Base-by-base conservation (phyloP, 2,888 invertebrate species). In the Strigamia transsilvanica region DNA sequence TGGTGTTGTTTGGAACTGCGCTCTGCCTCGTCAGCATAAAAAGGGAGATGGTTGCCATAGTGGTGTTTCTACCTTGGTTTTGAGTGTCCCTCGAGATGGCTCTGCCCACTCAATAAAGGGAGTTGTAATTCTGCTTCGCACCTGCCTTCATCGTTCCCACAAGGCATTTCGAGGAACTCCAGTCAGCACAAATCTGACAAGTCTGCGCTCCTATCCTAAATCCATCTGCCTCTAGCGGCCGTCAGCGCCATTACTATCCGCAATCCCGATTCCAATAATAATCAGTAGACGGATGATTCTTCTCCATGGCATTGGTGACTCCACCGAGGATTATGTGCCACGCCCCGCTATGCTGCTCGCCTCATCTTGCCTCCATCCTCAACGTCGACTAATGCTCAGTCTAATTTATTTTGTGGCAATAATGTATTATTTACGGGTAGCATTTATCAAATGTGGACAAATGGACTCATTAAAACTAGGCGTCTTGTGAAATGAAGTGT, bases 31-130 rank as follows among this genome's bases (percentile, higher is more conserved):
- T 73, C 73, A 73, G 73, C 73, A 73, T 73, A 73, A 73, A 73
- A 73, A 73, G 73, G 73, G 32, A 73, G 73, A 73, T 73, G 73
- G 73, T 73, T 73, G 73, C 73, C 73, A 73, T 73, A 73, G 73
- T 73, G 73, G 73, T 73, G 73, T 73, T 73, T 73, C 73, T 73
- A 73, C 73, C 73, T 73, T 73, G 73, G 73, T 73, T 73, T 73
- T 73, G 73, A 73, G 73, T 73, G 73, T 73, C 73, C 73, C 73
- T 73, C 73, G 73, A 73, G 73, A 73, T 73, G 73, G 73, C 73
- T 73, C 73, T 73, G 73, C 73, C 73, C 73, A 73, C 73, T 73
- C 73, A 73, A 73, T 73, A 73, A 73, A 73, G 73, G 73, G 73
- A 73, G 73, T 73, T 73, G 73, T 73, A 73, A 73, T 32, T 73